Conservation (phyloP, 2,113 vertebrate genomes). For the Nanorana parkeri region DNA sequence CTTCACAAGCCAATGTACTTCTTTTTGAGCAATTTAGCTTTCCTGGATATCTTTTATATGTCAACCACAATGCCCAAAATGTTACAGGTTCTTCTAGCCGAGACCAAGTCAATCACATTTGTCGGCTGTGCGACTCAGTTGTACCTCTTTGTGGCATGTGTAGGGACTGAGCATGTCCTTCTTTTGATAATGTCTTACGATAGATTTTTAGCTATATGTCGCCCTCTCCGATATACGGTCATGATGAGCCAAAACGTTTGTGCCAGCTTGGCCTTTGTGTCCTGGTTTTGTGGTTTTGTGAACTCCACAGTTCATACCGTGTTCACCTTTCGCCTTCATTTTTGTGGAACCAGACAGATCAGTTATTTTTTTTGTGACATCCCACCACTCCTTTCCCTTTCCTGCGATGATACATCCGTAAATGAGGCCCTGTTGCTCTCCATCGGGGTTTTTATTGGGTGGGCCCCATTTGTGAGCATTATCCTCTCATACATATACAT, state of each 20-base stretch:
- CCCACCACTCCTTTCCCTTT: constrained; percentile 1
- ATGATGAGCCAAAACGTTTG: neutral
- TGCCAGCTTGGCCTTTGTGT: neutral
- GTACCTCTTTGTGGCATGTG: constrained; percentile 25
- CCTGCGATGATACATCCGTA: constrained; percentile 13
- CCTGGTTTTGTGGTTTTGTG: neutral
- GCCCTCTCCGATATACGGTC: constrained; percentile 11
- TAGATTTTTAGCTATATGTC: constrained; percentile 15
- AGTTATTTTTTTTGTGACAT: constrained; percentile 40
- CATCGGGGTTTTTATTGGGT: constrained; percentile 24
- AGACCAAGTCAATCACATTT: neutral
- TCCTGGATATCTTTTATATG: no score
- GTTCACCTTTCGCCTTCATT: neutral
- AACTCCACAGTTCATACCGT: constrained; percentile 2
- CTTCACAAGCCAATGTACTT: no score
- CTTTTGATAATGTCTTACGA: constrained; percentile 18
- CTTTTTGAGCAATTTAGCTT: no score
- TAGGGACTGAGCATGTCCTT: constrained; percentile 14
- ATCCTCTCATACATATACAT: constrained; percentile 10
- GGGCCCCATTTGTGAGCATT: neutral
- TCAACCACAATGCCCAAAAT: constrained; percentile 37
- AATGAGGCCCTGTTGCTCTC: constrained; percentile 13
- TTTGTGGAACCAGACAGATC: neutral
- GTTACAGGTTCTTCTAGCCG: neutral
- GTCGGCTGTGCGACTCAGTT: constrained; percentile 10